phyloP scores from a whole-genome alignment of 1,140 invertebrate species.

The Homarus americanus region DNA sequence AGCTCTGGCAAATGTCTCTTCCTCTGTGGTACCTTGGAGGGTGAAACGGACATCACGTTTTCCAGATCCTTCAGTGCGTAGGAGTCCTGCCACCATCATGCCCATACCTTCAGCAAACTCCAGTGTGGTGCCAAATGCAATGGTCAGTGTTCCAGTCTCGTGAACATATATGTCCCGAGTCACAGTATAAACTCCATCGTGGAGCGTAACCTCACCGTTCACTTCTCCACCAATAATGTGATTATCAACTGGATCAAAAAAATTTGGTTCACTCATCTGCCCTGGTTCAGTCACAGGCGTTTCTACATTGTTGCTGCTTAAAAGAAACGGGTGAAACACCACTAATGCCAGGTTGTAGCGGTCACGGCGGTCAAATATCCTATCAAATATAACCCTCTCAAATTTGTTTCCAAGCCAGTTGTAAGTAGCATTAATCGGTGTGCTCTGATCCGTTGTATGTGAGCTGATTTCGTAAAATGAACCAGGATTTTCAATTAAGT shows the following conservation, averaged over 20 bases:
- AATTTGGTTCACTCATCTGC: conserved; percentile 87
- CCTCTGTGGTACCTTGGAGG: conserved; percentile 54
- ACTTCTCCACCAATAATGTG: conserved; percentile 92
- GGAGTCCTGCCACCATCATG: conserved; percentile 95
- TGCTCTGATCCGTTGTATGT: conserved; percentile 95
- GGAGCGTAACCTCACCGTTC: conserved; percentile 79
- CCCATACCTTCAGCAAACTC: conserved; percentile 83
- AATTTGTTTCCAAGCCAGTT: conserved; percentile 94
- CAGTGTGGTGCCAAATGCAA: conserved; percentile 92
- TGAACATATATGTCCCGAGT: conserved; percentile 92
- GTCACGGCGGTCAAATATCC: conserved; percentile 92
- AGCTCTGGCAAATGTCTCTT: conserved; percentile 34
- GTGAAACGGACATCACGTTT: conserved; percentile 67
- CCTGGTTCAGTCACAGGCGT: conserved; percentile 86
- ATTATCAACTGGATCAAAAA: conserved; percentile 84
- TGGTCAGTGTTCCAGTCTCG: conserved; percentile 90
- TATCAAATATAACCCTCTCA: conserved; percentile 86
- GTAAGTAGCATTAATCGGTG: conserved; percentile 93
- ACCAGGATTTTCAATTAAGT: conserved; percentile 94
- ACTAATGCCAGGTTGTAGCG: conserved; percentile 94
- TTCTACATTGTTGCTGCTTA: conserved; percentile 90
- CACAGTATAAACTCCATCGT: conserved; percentile 85
- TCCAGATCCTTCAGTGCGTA: conserved; percentile 81
- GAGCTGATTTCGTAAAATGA: conserved; percentile 96
- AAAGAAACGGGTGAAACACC: conserved; percentile 89